Conservation (phyloP, 2,888 invertebrate species). For the Neoaliturus tenellus region DNA sequence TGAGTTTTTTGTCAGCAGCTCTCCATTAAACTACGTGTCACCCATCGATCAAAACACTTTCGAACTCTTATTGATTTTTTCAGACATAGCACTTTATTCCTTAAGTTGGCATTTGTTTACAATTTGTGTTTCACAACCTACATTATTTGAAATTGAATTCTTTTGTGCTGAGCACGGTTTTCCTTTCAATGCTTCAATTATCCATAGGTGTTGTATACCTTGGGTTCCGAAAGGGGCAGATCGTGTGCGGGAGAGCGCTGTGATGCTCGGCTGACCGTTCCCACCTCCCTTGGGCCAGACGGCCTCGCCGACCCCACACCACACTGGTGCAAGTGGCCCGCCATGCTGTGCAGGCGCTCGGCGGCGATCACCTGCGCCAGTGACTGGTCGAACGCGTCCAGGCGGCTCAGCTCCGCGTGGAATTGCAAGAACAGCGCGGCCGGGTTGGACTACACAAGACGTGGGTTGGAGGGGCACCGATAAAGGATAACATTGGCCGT, state of each 20-base stretch:
- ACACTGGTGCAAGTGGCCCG: neutral
- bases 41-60: too few species aligned
- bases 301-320: neutral
- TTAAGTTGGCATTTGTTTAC: too few species aligned
- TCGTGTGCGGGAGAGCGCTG: neutral
- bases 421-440: conserved; percentile 55
- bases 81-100: too few species aligned
- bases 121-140: too few species aligned
- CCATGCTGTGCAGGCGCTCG: conserved; percentile 28
- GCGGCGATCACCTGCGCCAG: conserved; percentile 55
- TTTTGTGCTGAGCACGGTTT: too few species aligned
- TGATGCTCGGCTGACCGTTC: neutral
- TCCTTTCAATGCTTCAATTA: too few species aligned
- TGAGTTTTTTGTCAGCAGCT: too few species aligned
- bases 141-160: too few species aligned
- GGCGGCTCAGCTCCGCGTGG: conserved; percentile 53
- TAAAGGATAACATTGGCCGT: too few species aligned
- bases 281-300: too few species aligned
- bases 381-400: conserved; percentile 55
- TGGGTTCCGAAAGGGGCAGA: neutral
- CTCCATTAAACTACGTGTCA: too few species aligned
- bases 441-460: conserved; percentile 3
- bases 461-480: neutral
- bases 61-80: too few species aligned
- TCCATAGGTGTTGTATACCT: neutral